Base-by-base conservation (phyloP, 2,797 vertebrate genomes). In the Anabacerthia variegaticeps region DNA sequence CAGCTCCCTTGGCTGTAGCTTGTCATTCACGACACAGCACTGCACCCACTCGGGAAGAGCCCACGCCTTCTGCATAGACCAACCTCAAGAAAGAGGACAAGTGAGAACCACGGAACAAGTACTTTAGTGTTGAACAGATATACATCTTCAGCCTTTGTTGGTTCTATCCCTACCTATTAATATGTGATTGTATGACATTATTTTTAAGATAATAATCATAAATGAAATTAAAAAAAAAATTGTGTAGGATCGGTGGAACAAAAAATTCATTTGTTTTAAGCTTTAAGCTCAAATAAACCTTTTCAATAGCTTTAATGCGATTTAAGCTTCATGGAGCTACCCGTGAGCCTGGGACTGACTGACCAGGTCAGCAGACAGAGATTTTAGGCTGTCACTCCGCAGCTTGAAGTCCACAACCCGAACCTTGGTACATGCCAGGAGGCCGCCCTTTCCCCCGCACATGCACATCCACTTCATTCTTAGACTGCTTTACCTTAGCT, bases 391-490 rank as follows among this genome's bases (percentile, higher is more conserved):
- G 26, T 7, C 1, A 1, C 34, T 37, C 34, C 21, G 63, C 26
- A 16, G 30, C 44, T 84, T 51, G 37, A 51, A 69, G 6, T 2
- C 23, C 0, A 0, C 49, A 58, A 23, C 28, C 43, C 18, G 39
- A 48, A 30, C 46, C 28, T 32, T 1, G 49, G 41, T 6, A 22
- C 23, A 0, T 16, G 52, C 30, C 58, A 51, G 58, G 37, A 34
- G 46, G 24, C 39, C 1, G 0, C 46, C 17, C 44, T 20, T 22
- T 13, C 4, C 4, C 2, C 11, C 2, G 3, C 52, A 23, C 44
- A 11, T 1, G 2, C 34, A 37, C 26, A 26, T 41, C 41, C 58
- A 14, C 59, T n/a, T 77, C 66, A 11, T 13, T 6, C 81, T 58
- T 12, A 59, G 77, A 80, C 39, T 12, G 6, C 36, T 56, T 82